Base-by-base conservation (phyloP, 2,113 vertebrate species). In the Anolis carolinensis region DNA sequence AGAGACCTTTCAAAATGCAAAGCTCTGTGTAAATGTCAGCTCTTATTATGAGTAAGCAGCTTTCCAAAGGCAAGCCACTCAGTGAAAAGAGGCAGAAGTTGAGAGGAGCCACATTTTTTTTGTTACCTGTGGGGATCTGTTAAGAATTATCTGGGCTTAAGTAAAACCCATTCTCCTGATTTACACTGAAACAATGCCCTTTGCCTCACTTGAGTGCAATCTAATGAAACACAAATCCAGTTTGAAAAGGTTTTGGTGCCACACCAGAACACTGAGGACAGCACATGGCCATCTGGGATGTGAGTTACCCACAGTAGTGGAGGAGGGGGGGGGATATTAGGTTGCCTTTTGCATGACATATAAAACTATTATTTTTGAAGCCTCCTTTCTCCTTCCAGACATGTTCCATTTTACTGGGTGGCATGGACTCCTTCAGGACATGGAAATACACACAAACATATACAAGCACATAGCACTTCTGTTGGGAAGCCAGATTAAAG, bases 1-100 rank as follows among this genome's bases (percentile, higher is more conserved):
- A 80, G 83, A 81, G 78, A 84, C 63, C 82, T 84, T 84, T 81
- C 76, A 80, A 88, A 80, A 88, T 88, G 82, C 76, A 84, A 88
- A 88, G 82, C 82, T 84, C 62, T 79, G 77, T 88, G 63, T 81
- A 85, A 88, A 81, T 76, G 87, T 80, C 87, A 81, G 79, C 78
- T 68, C 48, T 75, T 81, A 81, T 76, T 84, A 74, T 50, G 78
- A 85, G 82, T n/a, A 80, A 55, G 62, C 76, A 68, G 59, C 87
- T 85, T 84, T 68, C 63, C 34, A 85, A 78, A 76, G 82, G 79
- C 34, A 30, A 84, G 27, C 70, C 27, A 32, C 34, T 79, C 68
- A 18, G 39, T 52, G 48, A 59, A 80, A 34, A 55, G 59, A 81
- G 59, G 72, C 7, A 6, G 78, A 68, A 88, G 78, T 44, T 27